phyloP scores from a whole-genome alignment of 2,113 vertebrate genomes.

The Anoplopoma fimbria region DNA sequence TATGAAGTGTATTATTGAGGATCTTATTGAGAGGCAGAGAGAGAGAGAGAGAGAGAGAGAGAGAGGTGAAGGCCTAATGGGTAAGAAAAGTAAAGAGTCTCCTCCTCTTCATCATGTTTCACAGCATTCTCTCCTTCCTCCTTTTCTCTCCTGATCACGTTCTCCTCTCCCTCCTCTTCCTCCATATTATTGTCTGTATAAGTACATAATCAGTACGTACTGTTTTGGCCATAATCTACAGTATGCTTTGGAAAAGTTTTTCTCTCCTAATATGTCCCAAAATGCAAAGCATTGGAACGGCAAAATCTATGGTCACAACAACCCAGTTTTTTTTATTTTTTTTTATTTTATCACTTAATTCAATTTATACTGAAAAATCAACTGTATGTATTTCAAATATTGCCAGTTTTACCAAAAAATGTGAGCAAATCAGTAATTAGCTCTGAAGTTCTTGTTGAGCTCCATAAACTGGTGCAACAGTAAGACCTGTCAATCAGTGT shows the following conservation, averaged over 20 bases:
- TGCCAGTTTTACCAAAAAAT: not conserved
- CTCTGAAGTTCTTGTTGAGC: too few species aligned
- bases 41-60: conserved; percentile 20
- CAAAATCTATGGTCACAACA: not conserved
- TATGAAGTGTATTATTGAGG: conserved; percentile 35
- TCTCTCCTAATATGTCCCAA: not conserved
- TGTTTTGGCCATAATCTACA: not conserved
- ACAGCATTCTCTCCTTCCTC: not conserved
- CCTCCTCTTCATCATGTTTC: not conserved
- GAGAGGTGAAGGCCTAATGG: conserved; percentile 27
- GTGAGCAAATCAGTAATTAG: too few species aligned
- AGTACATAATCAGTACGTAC: not conserved
- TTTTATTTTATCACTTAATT: not conserved
- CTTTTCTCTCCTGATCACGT: not conserved
- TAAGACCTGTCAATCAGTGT: too few species aligned
- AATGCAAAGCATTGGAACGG: not conserved
- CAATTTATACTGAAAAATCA: not conserved
- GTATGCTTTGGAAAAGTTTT: not conserved
- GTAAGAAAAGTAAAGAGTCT: conserved; percentile 17
- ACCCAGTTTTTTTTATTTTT: not conserved
- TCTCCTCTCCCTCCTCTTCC: not conserved
- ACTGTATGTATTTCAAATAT: not conserved
- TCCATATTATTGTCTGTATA: not conserved
- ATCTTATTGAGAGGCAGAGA: conserved; percentile 24
- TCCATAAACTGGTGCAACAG: too few species aligned